These are phyloP conservation scores for Octodon degus DNA, from an alignment of 2,113 vertebrate species.

Conservation along the genomic window DNA sequence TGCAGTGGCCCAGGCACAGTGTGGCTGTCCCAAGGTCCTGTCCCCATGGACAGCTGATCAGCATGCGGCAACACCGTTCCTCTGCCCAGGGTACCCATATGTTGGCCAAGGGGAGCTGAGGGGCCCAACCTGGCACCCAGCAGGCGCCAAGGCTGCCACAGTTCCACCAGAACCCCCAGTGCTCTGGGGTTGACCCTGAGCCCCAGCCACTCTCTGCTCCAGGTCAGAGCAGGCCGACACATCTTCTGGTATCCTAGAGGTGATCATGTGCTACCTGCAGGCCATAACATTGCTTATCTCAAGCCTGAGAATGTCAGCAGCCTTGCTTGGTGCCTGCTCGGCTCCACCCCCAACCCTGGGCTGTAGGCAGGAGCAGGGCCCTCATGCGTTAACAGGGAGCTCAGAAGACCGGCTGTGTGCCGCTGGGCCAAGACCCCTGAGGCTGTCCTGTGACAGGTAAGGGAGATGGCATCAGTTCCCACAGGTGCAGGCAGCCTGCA, in stretches of 20 bases:
- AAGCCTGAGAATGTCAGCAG: neutral
- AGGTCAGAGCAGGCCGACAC: neutral
- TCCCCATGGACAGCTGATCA: neutral
- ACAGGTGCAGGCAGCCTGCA: neutral
- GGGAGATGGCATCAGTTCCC: neutral
- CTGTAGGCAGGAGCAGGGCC: neutral
- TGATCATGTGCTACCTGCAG: neutral
- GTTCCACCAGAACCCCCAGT: neutral
- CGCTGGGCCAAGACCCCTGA: neutral
- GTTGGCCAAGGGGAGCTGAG: too few relatives aligned
- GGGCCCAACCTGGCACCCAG: neutral
- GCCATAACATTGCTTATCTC: neutral
- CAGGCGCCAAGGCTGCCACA: neutral
- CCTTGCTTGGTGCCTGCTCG: neutral
- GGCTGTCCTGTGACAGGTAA: neutral
- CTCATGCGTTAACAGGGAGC: neutral
- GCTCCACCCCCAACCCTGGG: neutral
- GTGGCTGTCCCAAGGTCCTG: neutral
- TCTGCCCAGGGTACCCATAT: neutral
- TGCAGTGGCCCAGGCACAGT: fast-evolving
- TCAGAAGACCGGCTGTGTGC: neutral
- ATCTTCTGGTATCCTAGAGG: neutral
- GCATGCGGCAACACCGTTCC: neutral
- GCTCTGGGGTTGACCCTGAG: too few relatives aligned
- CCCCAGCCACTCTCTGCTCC: neutral